Conservation (phyloP, 92 coral and sea anemone species). For the Umimayanthus kanabou region DNA sequence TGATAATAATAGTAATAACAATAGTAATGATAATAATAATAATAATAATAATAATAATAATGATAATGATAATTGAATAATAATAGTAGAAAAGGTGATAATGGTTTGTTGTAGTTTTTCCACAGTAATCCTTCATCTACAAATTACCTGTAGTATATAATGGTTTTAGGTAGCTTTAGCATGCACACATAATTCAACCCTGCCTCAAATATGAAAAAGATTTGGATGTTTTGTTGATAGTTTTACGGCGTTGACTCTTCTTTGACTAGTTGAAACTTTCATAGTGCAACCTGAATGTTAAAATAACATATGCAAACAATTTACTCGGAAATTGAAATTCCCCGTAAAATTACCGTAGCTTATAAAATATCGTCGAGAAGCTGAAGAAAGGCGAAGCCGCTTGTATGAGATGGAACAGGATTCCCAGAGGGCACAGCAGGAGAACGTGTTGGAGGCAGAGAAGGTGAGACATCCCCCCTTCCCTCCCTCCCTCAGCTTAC, state of each 20-base stretch:
- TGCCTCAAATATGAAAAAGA: no score
- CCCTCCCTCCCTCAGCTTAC: no score
- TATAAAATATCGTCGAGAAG: conserved; percentile 95
- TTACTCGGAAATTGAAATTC: not conserved
- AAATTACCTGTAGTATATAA: no score
- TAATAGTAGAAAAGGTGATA: not conserved
- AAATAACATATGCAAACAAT: not conserved
- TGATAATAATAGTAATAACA: not conserved
- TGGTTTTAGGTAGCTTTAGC: no score
- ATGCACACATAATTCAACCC: no score
- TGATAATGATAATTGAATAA: not conserved
- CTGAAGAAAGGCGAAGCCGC: conserved; percentile 79
- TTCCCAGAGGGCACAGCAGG: conserved; percentile 84
- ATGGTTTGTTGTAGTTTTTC: no score
- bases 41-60: not conserved
- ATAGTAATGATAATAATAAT: not conserved
- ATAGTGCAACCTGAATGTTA: no score
- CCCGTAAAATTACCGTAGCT: conserved; percentile 53
- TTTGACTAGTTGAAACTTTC: no score
- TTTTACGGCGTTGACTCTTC: no score
- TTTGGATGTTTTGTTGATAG: no score
- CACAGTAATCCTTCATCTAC: no score
- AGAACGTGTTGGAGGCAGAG: conserved; percentile 83
- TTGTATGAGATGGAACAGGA: conserved; percentile 87
- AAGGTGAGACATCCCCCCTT: conserved; percentile 48